Conservation (phyloP, 2,113 vertebrate genomes). For the Barbus barbus region DNA sequence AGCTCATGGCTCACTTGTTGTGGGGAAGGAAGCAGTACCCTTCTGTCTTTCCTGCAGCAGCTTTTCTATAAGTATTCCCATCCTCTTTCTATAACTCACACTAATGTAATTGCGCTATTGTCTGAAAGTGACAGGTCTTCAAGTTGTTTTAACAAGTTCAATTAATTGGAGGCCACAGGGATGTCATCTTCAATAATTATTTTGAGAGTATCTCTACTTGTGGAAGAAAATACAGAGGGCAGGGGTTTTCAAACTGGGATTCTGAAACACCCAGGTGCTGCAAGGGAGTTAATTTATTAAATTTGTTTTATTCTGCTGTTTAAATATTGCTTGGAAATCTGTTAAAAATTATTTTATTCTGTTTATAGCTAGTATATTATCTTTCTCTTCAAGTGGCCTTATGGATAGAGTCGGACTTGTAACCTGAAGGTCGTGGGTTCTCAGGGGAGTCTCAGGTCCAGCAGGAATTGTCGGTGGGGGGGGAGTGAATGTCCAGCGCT, state of each 20-base stretch:
- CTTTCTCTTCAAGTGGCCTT: too few species aligned
- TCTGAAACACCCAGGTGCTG: background rate
- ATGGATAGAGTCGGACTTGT: too few species aligned
- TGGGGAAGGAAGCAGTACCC: background rate
- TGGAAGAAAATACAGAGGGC: background rate
- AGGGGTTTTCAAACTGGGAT: conserved; percentile 6
- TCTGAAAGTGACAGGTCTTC: conserved; percentile 47
- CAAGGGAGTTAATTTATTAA: too few species aligned
- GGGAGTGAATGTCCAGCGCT: too few species aligned
- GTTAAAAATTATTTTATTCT: too few species aligned
- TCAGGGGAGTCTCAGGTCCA: too few species aligned
- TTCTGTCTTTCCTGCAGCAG: background rate
- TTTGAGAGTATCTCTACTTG: conserved; percentile 36
- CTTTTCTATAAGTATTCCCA: background rate
- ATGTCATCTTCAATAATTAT: conserved; percentile 48
- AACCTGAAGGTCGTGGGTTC: too few species aligned
- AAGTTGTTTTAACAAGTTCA: conserved; percentile 48
- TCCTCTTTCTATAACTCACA: conserved; percentile 3
- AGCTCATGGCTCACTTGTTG: background rate
- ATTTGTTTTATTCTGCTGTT: too few species aligned
- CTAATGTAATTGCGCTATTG: conserved; percentile 47
- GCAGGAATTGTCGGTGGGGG: too few species aligned
- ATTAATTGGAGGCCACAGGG: conserved; percentile 54
- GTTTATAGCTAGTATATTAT: too few species aligned
- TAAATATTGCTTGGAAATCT: too few species aligned